Evolutionary conservation across 2,797 vertebrate species (phyloP).

Genomic region (Phoxinus dragarum): DNA sequence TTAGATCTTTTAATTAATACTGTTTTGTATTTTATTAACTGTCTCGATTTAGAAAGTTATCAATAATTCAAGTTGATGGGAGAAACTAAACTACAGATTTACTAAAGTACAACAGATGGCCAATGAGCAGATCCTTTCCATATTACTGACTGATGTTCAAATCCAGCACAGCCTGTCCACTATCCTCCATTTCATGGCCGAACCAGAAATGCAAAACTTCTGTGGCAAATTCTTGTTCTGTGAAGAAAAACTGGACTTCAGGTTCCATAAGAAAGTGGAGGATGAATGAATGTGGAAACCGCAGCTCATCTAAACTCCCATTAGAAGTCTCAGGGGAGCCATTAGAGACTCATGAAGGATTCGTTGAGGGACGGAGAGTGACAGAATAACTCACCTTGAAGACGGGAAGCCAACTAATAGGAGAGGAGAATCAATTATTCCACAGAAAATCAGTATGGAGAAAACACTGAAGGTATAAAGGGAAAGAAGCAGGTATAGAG

Average conservation of each 20-base stretch:
- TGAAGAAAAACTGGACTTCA: constrained; percentile 33
- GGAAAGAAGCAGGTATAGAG: not conserved
- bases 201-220: constrained; percentile 24
- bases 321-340: constrained; percentile 50
- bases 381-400: constrained; percentile 69
- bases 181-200: not conserved
- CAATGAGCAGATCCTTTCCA: constrained; percentile 37
- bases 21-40: constrained; percentile 36
- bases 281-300: constrained; percentile 44
- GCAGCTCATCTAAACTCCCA: constrained; percentile 41
- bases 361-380: constrained; percentile 10
- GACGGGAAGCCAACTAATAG: constrained; percentile 56
- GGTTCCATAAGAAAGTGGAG: constrained; percentile 37
- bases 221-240: constrained; percentile 24
- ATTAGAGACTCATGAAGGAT: constrained; percentile 38
- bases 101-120: constrained; percentile 34
- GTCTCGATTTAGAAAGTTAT: constrained; percentile 40
- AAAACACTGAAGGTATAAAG: not conserved
- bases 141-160: constrained; percentile 12
- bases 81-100: constrained; percentile 28
- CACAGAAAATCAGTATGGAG: constrained; percentile 50
- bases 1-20: not conserved
- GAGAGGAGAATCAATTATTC: constrained; percentile 67
- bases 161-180: constrained; percentile 12
- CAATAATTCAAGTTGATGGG: constrained; percentile 38